Evolutionary conservation across 2,113 vertebrate genomes (phyloP).

Genomic region (Helogale parvula): DNA sequence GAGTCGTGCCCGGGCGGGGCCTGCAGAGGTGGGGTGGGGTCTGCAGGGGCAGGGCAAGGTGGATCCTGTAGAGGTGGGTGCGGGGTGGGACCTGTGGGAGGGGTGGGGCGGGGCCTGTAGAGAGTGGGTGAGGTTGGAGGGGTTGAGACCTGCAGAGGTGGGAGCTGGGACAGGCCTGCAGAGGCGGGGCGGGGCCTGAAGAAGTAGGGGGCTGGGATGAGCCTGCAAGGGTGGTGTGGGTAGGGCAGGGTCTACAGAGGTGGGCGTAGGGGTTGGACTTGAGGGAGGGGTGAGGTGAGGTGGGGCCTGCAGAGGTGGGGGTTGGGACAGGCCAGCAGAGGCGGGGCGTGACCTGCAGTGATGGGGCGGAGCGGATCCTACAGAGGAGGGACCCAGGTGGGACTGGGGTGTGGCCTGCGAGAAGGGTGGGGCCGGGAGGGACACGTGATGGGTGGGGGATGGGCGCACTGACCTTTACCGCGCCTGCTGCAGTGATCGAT

Average conservation of each 20-base stretch:
- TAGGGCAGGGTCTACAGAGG: background rate
- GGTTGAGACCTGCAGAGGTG: conserved; percentile 80
- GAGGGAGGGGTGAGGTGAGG: background rate
- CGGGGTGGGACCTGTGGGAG: conserved; percentile 75
- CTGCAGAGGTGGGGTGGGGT: conserved; percentile 89
- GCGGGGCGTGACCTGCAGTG: background rate
- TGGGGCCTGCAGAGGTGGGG: background rate
- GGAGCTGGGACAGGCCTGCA: background rate
- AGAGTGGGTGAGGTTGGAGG: conserved; percentile 83
- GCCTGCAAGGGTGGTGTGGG: too few relatives aligned
- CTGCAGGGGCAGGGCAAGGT: fast-evolving
- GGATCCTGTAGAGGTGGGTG: background rate
- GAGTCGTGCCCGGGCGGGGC: conserved; percentile 94
- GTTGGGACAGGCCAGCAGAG: background rate
- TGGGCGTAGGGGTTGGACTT: too few relatives aligned
- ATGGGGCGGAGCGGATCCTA: too few relatives aligned
- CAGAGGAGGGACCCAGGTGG: too few relatives aligned
- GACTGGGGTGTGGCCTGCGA: too few relatives aligned
- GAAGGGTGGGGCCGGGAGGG: too few relatives aligned
- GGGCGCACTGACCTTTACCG: background rate
- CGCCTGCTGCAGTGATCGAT: too few relatives aligned
- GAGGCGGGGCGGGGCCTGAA: background rate
- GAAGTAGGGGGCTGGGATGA: too few relatives aligned
- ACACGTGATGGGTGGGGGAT: conserved; percentile 49
- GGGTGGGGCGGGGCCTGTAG: conserved; percentile 75